A percentile compares a stretch with the other conserved stretches of the same genome.
Conservation (phyloP, 2,113 vertebrate species). For the Paramisgurnus dabryanus region DNA sequence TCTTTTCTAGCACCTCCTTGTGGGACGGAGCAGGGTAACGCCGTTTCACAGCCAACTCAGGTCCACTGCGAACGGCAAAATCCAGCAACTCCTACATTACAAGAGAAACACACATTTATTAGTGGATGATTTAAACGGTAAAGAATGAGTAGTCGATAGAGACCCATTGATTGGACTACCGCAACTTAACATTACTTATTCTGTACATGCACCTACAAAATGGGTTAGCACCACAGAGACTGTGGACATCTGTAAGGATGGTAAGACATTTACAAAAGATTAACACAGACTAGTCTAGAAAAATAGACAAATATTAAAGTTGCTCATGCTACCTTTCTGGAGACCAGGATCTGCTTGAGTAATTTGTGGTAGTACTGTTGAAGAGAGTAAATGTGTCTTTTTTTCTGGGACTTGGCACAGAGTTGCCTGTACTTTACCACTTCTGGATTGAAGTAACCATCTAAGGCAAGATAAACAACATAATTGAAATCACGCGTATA, state of each 20-base stretch:
- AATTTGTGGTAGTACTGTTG: conserved; percentile 95
- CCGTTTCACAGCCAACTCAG: conserved; percentile 77
- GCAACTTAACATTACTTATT: too few species aligned
- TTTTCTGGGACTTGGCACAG: conserved; percentile 91
- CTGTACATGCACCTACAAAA: too few species aligned
- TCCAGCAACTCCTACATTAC: conserved; percentile 84
- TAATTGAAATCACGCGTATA: neutral
- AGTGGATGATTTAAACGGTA: neutral
- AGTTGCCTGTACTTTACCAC: conserved; percentile 95
- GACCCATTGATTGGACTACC: too few species aligned
- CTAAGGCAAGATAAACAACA: conserved; percentile 64
- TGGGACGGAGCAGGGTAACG: conserved; percentile 70
- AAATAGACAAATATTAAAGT: neutral
- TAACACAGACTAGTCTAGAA: too few species aligned
- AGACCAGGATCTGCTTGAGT: conserved; percentile 91
- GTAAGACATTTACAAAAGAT: too few species aligned
- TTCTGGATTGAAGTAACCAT: conserved; percentile 95
- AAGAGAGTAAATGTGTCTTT: conserved; percentile 84
- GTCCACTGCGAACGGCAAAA: conserved; percentile 84
- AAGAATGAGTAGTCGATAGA: too few species aligned
- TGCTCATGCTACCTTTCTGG: conserved; percentile 81
- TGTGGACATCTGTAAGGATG: too few species aligned
- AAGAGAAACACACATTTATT: conserved; percentile 1
- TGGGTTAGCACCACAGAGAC: too few species aligned
- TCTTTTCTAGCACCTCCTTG: conserved; percentile 82